Evolutionary conservation across 2,797 vertebrate species (phyloP), one percentile per base, ranked within the genome.

Genomic region (Microctenopoma lineatum): DNA sequence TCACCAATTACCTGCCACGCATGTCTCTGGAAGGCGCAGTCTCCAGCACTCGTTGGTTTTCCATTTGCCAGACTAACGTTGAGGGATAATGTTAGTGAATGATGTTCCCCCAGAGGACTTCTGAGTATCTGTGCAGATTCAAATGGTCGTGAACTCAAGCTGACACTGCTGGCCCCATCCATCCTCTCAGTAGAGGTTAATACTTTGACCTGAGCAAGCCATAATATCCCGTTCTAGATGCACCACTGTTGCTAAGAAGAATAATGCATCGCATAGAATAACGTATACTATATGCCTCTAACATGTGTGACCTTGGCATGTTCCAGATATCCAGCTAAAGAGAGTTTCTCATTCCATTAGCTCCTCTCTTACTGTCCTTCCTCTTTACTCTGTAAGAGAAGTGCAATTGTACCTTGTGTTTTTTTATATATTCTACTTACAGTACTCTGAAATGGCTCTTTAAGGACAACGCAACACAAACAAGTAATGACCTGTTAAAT

Each of bases 401-500:
- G 95, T 96, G 94, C 94, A 95, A 93, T 95, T 95, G 84, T 92
- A 89, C 75, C 50, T 83, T 80, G 80, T 75, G 73, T 89, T 84
- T 92, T 81, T 72, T 45, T 65, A 72, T 65, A 72, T 80, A 60
- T 65, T 62, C 18, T 70, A 12, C 73, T 71, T 71, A 45, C 80
- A 5, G 51, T 54, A 27, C 77, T 78, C 84, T 87, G 89, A 26
- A 74, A 58, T 1, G 89, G 85, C 94, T 94, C 93, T 94, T 94
- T 93, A 94, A 96, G 93, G 94, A 93, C 89, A 62, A 84, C 53
- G 59, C 54, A 2, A 12, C 18, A 65, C 32, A 77, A 79, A 74
- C 72, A 66, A 71, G 1, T 11, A 41, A 73, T 3, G 38, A 66
- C 79, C 73, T 72, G 73, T 72, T 77, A 73, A 70, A 80, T 67